These are phyloP conservation scores for Mus caroli DNA, from an alignment of 2,797 vertebrate genomes.

Conservation along the genomic window DNA sequence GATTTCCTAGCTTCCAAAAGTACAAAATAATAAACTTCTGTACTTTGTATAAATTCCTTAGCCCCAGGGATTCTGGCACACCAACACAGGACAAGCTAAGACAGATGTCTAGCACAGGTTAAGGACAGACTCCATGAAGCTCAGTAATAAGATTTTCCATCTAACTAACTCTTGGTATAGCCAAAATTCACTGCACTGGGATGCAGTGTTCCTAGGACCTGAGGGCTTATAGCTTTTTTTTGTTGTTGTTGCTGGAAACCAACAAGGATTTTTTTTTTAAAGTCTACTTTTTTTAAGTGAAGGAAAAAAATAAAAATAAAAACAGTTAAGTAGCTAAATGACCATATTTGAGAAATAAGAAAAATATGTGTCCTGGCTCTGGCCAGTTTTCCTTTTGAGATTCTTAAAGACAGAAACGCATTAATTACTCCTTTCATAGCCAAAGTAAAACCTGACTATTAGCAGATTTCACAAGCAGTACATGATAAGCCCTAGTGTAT, in stretches of 20 bases:
- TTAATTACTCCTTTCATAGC: conserved; percentile 13
- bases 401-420: conserved; percentile 12
- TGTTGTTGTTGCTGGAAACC: background rate
- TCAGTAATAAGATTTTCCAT: background rate
- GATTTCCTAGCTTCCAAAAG: background rate
- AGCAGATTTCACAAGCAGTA: background rate
- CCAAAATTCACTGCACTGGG: background rate
- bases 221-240: conserved; percentile 32
- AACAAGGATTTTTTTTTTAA: background rate
- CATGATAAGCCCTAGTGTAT: background rate
- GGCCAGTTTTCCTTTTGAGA: background rate
- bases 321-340: background rate
- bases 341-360: conserved; percentile 24
- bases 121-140: background rate
- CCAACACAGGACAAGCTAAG: background rate
- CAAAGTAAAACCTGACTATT: background rate
- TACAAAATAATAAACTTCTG: background rate
- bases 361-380: conserved; percentile 9
- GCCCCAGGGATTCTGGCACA: background rate
- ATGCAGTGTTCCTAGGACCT: background rate
- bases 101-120: background rate
- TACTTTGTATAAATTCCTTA: background rate
- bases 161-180: background rate
- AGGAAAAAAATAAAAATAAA: conserved; percentile 3
- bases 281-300: background rate